Evolutionary conservation across 2,888 invertebrate genomes (phyloP), one percentile per base, ranked within the genome.

Genomic region (Nycteola revayana): DNA sequence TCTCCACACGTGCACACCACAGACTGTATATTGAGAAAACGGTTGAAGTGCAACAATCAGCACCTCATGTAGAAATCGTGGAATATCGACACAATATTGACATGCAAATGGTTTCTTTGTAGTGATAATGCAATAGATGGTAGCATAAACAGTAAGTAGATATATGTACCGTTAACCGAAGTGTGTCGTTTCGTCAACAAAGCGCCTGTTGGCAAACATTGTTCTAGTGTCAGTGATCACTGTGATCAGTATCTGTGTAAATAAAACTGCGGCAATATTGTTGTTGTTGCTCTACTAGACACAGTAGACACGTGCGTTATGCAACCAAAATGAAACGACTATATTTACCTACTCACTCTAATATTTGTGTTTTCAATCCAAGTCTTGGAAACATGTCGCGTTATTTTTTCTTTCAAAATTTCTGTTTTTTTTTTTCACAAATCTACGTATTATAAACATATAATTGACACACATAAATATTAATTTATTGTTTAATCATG

Each of bases 61-160:
- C 43, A 39, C 49, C 42, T 50, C 49, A 42, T 41, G 45, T 56
- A 36, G 49, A 58, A 61, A 56, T 58, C 48, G 50, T 53, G 49
- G 55, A 54, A 60, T 58, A 66, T 58, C 50, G 53, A 47, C 50
- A 54, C 49, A 61, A 61, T 66, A 63, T 65, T 66, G 62, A 66
- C 65, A 73, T 71, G 69, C 66, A 68, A 70, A 71, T 72, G 47
- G 60, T 61, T 62, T 67, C 70, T 66, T 66, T 66, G 66, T 66
- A 58, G 56, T 49, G 46, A 51, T 59, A 61, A 63, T 58, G 63
- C 58, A 64, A 60, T 65, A 65, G 60, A 66, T 59, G 49, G 57
- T 57, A 52, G 62, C 57, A 59, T 60, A 56, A 62, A 65, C 65
- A 68, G 61, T 51, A 56, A 44, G 54, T 50, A 46, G 29, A 34